phyloP scores from a whole-genome alignment of 2,797 vertebrate genomes.

The Epinephelus coioides region DNA sequence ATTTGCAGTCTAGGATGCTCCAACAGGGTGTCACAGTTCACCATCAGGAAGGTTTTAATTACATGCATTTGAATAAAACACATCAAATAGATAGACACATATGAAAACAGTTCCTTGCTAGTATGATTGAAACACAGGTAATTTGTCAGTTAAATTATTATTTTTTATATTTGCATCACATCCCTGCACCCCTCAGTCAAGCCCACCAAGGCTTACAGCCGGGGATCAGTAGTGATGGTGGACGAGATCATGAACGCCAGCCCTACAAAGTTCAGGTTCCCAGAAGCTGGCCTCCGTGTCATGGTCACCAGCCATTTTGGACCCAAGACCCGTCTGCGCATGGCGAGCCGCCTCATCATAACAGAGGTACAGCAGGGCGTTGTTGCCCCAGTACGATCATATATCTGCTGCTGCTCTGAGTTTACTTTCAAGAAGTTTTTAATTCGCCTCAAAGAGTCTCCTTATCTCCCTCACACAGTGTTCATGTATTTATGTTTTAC shows the following conservation, averaged over 20 bases:
- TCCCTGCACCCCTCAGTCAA: conserved; percentile 86
- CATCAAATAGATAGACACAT: background rate
- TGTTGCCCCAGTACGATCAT: conserved; percentile 18
- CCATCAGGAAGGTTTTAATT: background rate
- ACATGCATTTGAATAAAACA: background rate
- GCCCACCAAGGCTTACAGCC: conserved; percentile 88
- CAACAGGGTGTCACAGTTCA: background rate
- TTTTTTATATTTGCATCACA: background rate
- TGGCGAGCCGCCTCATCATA: conserved; percentile 98
- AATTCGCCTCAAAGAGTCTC: background rate
- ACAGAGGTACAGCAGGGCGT: conserved; percentile 90
- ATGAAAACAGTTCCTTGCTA: background rate
- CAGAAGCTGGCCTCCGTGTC: conserved; percentile 94
- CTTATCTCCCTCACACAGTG: background rate
- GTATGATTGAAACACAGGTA: background rate
- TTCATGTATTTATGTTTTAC: background rate
- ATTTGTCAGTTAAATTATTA: background rate
- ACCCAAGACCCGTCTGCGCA: conserved; percentile 95
- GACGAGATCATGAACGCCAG: conserved; percentile 96
- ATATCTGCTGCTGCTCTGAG: background rate
- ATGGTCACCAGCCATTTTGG: conserved; percentile 99
- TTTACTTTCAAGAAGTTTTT: background rate
- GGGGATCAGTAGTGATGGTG: conserved; percentile 95
- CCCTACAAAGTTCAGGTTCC: conserved; percentile 94
- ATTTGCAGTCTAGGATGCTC: background rate